These are phyloP conservation scores for Erythrolamprus reginae DNA, from an alignment of 2,113 vertebrate species.

Conservation along the genomic window DNA sequence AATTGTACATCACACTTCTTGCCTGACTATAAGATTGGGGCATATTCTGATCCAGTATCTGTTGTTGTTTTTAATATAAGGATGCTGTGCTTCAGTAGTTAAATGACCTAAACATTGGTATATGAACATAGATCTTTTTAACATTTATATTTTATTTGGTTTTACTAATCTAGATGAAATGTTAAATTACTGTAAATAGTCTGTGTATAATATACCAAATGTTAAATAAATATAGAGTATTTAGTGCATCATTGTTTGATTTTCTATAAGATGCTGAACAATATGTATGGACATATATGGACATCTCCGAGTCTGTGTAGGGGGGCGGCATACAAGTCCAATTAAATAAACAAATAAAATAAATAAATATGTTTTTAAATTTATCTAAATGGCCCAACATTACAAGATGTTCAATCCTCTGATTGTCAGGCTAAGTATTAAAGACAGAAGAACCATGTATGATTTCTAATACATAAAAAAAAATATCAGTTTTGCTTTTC, in stretches of 20 bases:
- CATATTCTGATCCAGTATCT: background rate
- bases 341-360: too few relatives aligned
- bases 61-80: background rate
- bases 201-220: background rate
- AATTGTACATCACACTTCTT: background rate
- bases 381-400: background rate
- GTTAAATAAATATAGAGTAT: background rate
- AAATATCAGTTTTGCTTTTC: background rate
- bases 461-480: background rate
- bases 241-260: background rate
- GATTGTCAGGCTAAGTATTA: background rate
- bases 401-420: background rate
- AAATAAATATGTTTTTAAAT: too few relatives aligned
- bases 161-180: background rate
- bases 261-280: background rate
- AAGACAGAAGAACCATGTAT: background rate
- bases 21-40: too few relatives aligned
- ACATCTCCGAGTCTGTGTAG: too few relatives aligned
- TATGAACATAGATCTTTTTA: background rate
- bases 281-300: too few relatives aligned
- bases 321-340: too few relatives aligned
- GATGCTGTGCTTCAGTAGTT: background rate
- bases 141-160: background rate
- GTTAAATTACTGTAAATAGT: background rate
- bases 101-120: background rate